Percentiles rank a stretch among this genome's conserved stretches.
Conservation (phyloP, 2,113 vertebrate species). For the Python bivittatus region DNA sequence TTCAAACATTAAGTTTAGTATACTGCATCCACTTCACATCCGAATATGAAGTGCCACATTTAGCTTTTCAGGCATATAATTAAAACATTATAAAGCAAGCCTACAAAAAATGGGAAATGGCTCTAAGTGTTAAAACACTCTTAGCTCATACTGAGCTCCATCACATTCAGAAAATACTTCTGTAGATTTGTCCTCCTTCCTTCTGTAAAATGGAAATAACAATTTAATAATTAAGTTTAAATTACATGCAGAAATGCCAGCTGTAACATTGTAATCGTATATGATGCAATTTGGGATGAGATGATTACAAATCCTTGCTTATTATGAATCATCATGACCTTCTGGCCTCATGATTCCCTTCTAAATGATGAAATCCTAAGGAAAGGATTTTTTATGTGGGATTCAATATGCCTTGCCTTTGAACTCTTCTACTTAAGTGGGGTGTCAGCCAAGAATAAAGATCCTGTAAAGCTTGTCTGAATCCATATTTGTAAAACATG, state of each 20-base stretch:
- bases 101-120: background rate
- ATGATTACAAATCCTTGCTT: conserved; percentile 18
- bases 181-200: conserved; percentile 11
- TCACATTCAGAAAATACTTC: background rate
- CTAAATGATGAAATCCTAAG: background rate
- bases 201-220: background rate
- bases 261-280: background rate
- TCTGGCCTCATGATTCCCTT: background rate
- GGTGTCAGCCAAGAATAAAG: background rate
- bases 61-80: background rate
- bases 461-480: background rate
- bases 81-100: background rate
- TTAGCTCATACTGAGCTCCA: too few species aligned
- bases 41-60: background rate
- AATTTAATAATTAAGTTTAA: conserved; percentile 36
- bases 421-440: background rate
- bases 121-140: background rate
- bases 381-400: background rate
- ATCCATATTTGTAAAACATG: background rate
- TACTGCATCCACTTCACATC: background rate
- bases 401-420: rapidly evolving
- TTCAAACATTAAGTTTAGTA: background rate
- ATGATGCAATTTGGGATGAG: conserved; percentile 47
- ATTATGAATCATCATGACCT: conserved; percentile 46
- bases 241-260: conserved; percentile 27